Conservation (phyloP, 2,888 invertebrate genomes). For the Antheraea assamensis region DNA sequence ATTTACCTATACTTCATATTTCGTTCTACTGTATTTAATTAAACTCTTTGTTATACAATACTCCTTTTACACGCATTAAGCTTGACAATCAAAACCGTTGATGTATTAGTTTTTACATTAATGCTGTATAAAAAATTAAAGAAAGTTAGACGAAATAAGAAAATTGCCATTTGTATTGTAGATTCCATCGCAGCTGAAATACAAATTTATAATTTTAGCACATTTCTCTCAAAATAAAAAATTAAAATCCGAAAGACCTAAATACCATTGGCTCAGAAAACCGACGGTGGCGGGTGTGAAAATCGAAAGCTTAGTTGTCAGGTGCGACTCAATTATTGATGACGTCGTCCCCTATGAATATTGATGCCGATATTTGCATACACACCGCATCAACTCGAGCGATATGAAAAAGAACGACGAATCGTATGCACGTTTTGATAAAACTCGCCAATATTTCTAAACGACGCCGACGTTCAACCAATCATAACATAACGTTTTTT, state of each 20-base stretch:
- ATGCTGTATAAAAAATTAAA: too few species aligned
- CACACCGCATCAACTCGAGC: slow-evolving; percentile 16
- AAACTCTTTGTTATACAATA: too few species aligned
- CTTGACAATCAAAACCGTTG: too few species aligned
- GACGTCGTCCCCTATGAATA: slow-evolving; percentile 9
- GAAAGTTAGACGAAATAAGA: background rate
- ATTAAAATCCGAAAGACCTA: background rate
- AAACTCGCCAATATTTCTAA: background rate
- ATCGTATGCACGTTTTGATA: background rate
- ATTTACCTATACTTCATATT: too few species aligned
- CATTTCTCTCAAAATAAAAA: background rate
- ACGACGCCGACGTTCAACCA: background rate
- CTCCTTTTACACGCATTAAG: too few species aligned
- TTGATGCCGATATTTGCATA: slow-evolving; percentile 15
- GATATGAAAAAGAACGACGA: slow-evolving; percentile 13
- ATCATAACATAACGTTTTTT: background rate
- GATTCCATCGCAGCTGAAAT: background rate
- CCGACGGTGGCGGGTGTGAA: background rate
- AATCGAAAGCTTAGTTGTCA: slow-evolving; percentile 15
- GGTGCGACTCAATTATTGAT: slow-evolving; percentile 12
- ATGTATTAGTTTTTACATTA: too few species aligned
- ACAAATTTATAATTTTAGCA: background rate
- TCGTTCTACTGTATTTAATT: too few species aligned
- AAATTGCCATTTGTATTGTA: background rate
- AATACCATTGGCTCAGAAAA: background rate